Base-by-base conservation (phyloP, 92 coral and sea anemone species). In the Ricordea florida region DNA sequence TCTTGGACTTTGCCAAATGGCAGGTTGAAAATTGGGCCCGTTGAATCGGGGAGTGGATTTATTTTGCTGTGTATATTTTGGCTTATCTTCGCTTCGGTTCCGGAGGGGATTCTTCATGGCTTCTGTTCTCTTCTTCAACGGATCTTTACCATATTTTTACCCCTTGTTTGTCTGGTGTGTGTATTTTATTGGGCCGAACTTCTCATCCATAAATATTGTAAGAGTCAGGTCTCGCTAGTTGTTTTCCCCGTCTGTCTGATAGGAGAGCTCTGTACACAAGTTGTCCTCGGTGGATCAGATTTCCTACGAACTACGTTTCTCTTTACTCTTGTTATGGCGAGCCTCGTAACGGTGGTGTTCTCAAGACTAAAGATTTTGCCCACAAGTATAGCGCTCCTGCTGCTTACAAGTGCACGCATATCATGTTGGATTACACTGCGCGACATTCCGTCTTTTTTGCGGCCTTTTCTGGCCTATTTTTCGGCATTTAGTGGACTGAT, bases 141-240 rank as follows among this genome's bases (percentile, higher is more conserved):
- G 42, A 47, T 87, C 49, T 76, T 90, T 49, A 89, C 85, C 55
- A 55, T 87, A 37, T 86, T 92, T 49, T 61, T 96, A 64, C 99
- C 99, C 11, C 76, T 87, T 28, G 64, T 86, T 55, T 92, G 97
- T 65, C 74, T 92, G 45, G 86, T 87, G 73, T 96, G 97, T 57
- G 97, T 96, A 18, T 96, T 96, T 57, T 96, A 92, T 72, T 96
- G 99, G 99, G 93, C 88, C 65, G 93, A 93, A 71, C 86, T 96
- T 37, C 90, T 93, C 30, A 92, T 96, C 56, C 99, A 96, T 59
- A 96, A 92, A 61, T 96, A 96, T 76, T 89, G 97, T 77, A 85
- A 92, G 71, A 89, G 87, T 41, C 88, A 88, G 64, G 89, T 93
- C 50, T 92, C 99, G 26, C 77, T 88, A 28, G 92, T 82, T 42